Evolutionary conservation across 2,797 vertebrate genomes (phyloP), one percentile per base, ranked within the genome.

Genomic region (Rhadinocentrus ornatus): DNA sequence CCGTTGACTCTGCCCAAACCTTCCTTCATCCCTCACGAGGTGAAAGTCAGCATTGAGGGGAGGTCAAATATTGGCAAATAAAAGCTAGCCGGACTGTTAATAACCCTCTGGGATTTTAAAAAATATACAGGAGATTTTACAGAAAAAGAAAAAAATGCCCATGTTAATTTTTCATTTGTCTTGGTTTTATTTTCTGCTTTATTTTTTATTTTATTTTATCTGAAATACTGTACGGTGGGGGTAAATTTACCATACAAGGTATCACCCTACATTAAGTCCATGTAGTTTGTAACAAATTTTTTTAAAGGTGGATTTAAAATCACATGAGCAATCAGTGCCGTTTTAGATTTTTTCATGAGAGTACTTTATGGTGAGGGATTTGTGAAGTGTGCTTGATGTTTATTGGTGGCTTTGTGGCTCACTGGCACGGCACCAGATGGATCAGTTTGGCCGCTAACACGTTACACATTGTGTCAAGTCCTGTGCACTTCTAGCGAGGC

Each of bases 21-120:
- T 93, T 97, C 97, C 85, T 99, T 99, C 91, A 96, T 99, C 94
- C 94, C 97, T 94, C 96, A 97, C 86, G 96, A 98, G 95, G 94
- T 99, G 93, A 99, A 99, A 94, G 96, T 99, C 94, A 97, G 96
- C 95, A 99, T 99, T 62, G 98, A 99, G 95, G 98, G 98, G 93
- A 96, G 96, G 91, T 99, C 98, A 71, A 99, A 96, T 69, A 94
- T 97, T 91, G 98, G 97, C 94, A 98, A 98, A 94, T 99, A 94
- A 97, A 93, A 87, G 90, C 85, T 62, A 66, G 73, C 92, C 77
- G 94, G 85, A 94, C 88, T 83, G 72, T 82, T 82, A 31, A 66
- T 71, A 82, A 77, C 58, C 67, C 44, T 53, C 46, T 66, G 71
- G 66, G 78, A 87, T 86, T 78, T 77, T 24, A 80, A 70, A 63